A percentile compares a stretch with the other conserved stretches of the same genome.
phyloP scores from a whole-genome alignment of 2,113 vertebrate genomes.

The Oncorhynchus nerka region DNA sequence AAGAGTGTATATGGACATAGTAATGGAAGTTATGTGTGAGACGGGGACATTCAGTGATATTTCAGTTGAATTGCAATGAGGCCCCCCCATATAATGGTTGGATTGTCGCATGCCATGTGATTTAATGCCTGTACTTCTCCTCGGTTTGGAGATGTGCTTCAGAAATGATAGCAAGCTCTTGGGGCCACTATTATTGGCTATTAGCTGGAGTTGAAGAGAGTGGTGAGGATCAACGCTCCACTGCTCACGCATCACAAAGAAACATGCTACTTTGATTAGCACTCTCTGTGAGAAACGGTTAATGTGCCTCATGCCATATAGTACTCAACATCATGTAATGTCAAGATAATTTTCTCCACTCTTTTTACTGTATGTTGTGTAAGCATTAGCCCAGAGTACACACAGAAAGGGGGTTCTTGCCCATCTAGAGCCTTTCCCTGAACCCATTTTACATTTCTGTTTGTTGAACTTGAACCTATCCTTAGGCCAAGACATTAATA shows the following conservation, averaged over 20 bases:
- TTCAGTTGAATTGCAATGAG: slow-evolving; percentile 29
- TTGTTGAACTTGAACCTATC: too few relatives aligned
- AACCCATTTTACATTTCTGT: too few relatives aligned
- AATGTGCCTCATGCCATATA: background rate
- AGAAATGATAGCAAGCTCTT: slow-evolving; percentile 12
- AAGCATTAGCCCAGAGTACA: too few relatives aligned
- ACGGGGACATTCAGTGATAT: slow-evolving; percentile 13
- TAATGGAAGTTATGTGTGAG: slow-evolving; percentile 29
- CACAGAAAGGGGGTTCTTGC: too few relatives aligned
- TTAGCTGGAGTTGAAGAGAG: slow-evolving; percentile 19
- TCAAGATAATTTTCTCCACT: background rate
- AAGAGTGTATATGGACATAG: background rate
- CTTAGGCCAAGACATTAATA: too few relatives aligned
- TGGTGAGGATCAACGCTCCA: slow-evolving; percentile 50
- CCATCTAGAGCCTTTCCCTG: too few relatives aligned
- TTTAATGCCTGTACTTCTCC: slow-evolving; percentile 19
- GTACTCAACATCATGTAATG: background rate
- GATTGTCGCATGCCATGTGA: slow-evolving; percentile 21
- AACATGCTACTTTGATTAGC: background rate
- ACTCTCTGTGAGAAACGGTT: background rate
- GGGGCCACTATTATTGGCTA: slow-evolving; percentile 15
- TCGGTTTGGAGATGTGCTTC: slow-evolving; percentile 6
- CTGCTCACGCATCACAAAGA: background rate
- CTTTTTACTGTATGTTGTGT: too few relatives aligned
- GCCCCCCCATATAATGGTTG: slow-evolving; percentile 28